phyloP scores from a whole-genome alignment of 2,113 vertebrate genomes.

The Oreocharis arfaki region DNA sequence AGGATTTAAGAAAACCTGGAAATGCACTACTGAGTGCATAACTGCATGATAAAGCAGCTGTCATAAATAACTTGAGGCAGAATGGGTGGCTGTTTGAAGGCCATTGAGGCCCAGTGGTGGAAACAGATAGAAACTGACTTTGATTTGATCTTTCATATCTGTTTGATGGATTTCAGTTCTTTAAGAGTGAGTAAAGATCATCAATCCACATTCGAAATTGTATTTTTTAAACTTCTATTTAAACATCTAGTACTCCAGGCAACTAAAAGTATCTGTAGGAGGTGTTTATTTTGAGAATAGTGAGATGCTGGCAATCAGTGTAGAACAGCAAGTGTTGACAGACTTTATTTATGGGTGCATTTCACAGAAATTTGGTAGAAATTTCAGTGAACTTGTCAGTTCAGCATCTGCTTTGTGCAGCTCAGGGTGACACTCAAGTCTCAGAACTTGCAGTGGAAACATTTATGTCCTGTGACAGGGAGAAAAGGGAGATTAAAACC shows the following conservation, averaged over 20 bases:
- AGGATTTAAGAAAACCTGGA: background rate
- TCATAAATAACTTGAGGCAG: background rate
- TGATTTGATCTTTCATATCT: background rate
- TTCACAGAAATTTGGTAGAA: constrained; percentile 29
- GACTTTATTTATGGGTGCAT: constrained; percentile 24
- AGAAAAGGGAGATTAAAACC: background rate
- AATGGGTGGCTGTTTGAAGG: background rate
- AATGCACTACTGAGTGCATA: background rate
- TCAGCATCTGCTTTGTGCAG: background rate
- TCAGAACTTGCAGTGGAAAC: background rate
- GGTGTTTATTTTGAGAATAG: constrained; percentile 38
- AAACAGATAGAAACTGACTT: background rate
- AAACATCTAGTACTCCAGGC: background rate
- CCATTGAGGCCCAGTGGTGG: background rate
- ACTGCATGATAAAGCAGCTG: background rate
- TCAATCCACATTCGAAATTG: background rate
- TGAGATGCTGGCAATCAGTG: constrained; percentile 12
- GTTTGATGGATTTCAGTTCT: background rate
- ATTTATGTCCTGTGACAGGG: background rate
- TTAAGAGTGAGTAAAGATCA: background rate
- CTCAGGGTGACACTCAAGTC: background rate
- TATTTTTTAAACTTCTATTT: background rate
- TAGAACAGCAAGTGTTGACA: constrained; percentile 31
- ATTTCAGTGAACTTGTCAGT: constrained; percentile 33
- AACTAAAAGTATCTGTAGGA: background rate